These are phyloP conservation scores for Magallana gigas DNA, from an alignment of 1,140 invertebrate genomes.

Conservation along the genomic window DNA sequence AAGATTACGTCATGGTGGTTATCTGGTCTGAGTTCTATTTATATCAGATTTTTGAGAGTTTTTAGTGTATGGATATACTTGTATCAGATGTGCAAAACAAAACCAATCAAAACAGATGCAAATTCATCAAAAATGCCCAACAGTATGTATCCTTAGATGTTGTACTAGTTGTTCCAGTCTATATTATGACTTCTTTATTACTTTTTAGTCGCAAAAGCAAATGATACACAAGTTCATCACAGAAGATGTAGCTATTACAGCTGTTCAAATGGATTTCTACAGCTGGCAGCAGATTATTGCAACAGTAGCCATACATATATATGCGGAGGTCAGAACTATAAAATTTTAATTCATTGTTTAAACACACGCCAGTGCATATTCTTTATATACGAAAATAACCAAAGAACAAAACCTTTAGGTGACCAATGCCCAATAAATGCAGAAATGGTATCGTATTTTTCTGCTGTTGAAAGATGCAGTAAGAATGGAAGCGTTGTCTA, in stretches of 20 bases:
- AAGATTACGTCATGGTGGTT: too few species aligned
- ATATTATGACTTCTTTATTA: neutral
- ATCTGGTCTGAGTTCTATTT: too few species aligned
- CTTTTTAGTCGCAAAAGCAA: neutral
- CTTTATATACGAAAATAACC: too few species aligned
- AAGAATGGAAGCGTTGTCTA: neutral
- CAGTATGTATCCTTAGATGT: neutral
- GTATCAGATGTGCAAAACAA: too few species aligned
- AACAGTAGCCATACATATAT: neutral
- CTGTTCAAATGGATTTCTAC: neutral
- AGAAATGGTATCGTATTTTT: neutral
- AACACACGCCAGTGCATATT: too few species aligned
- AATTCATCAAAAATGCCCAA: too few species aligned
- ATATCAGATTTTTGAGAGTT: too few species aligned
- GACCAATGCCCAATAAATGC: too few species aligned
- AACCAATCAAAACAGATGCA: too few species aligned
- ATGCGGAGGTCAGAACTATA: neutral
- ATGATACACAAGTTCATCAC: neutral
- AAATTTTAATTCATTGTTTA: too few species aligned
- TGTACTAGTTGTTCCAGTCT: neutral
- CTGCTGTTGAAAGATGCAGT: neutral
- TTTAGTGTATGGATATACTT: too few species aligned
- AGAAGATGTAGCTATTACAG: neutral
- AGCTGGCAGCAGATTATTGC: slow-evolving; percentile 2
- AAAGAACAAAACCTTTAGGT: too few species aligned